Conservation (phyloP, 92 coral and sea anemone genomes). For the Hydrozoanthus gracilis region DNA sequence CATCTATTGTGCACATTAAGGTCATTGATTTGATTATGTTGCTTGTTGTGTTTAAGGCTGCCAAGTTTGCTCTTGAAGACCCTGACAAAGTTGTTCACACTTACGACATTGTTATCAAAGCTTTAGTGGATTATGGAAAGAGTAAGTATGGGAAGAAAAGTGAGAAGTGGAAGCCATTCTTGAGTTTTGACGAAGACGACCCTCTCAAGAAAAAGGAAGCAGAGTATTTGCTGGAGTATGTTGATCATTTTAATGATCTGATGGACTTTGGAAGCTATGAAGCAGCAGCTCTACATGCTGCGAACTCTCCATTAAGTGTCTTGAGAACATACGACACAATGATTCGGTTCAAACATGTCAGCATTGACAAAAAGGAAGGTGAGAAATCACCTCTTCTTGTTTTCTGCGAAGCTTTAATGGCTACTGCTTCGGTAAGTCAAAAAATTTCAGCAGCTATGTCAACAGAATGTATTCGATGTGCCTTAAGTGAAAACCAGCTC, state of each 20-base stretch:
- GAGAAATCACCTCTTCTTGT: conserved; percentile 81
- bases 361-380: conserved; percentile 55
- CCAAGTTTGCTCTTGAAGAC: conserved; percentile 70
- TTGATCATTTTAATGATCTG: conserved; percentile 93
- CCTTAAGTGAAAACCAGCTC: conserved; percentile 81
- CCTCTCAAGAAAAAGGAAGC: conserved; percentile 99
- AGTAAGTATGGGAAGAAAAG: conserved; percentile 75
- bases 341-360: conserved; percentile 89
- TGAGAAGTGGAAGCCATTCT: conserved; percentile 76
- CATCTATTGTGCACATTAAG: no score
- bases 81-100: conserved; percentile 75
- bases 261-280: conserved; percentile 94
- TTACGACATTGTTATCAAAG: conserved; percentile 79
- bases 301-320: conserved; percentile 94
- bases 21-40: not conserved
- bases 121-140: conserved; percentile 83
- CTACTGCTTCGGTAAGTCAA: conserved; percentile 81
- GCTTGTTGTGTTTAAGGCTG: conserved; percentile 63
- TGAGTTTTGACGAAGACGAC: conserved; percentile 96
- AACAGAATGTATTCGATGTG: conserved; percentile 90
- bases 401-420: conserved; percentile 96
- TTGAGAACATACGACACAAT: conserved; percentile 91
- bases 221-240: conserved; percentile 87
- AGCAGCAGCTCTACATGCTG: conserved; percentile 99
- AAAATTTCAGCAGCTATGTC: conserved; percentile 91